These are phyloP conservation scores for Callipepla californica DNA, from an alignment of 2,113 vertebrate species.

Conservation along the genomic window DNA sequence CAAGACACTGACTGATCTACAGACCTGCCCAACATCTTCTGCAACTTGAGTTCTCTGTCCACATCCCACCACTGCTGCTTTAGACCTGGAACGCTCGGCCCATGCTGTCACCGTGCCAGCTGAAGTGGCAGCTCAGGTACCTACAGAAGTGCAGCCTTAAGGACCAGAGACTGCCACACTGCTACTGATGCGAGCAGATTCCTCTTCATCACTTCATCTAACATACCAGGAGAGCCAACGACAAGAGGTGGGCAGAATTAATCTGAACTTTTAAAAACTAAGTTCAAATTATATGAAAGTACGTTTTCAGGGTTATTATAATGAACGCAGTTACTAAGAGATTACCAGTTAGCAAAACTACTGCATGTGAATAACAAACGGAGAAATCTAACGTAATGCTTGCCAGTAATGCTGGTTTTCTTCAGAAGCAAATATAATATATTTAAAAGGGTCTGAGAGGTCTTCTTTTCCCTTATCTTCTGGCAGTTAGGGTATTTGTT, in stretches of 20 bases:
- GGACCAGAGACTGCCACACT: background rate
- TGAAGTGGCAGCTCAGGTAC: background rate
- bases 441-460: slow-evolving; percentile 62
- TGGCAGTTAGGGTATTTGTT: slow-evolving; percentile 75
- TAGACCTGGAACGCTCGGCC: background rate
- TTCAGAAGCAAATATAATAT: slow-evolving; percentile 68
- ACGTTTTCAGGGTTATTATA: slow-evolving; percentile 50
- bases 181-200: slow-evolving; percentile 11
- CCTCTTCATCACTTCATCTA: slow-evolving; percentile 37
- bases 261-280: slow-evolving; percentile 54
- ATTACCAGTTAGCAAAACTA: slow-evolving; percentile 77
- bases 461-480: slow-evolving; percentile 63
- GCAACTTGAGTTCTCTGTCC: slow-evolving; percentile 31
- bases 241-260: slow-evolving; percentile 39
- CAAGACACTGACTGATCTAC: slow-evolving; percentile 56
- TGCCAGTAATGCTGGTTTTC: slow-evolving; percentile 74
- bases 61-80: slow-evolving; percentile 38
- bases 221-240: slow-evolving; percentile 15
- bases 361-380: slow-evolving; percentile 68
- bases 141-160: background rate
- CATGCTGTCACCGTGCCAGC: background rate
- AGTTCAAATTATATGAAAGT: slow-evolving; percentile 62
- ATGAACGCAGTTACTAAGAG: slow-evolving; percentile 76
- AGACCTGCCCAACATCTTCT: slow-evolving; percentile 62
- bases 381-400: slow-evolving; percentile 72